Evolutionary conservation across 2,113 vertebrate genomes (phyloP).

Genomic region (Zosterops japonicus): DNA sequence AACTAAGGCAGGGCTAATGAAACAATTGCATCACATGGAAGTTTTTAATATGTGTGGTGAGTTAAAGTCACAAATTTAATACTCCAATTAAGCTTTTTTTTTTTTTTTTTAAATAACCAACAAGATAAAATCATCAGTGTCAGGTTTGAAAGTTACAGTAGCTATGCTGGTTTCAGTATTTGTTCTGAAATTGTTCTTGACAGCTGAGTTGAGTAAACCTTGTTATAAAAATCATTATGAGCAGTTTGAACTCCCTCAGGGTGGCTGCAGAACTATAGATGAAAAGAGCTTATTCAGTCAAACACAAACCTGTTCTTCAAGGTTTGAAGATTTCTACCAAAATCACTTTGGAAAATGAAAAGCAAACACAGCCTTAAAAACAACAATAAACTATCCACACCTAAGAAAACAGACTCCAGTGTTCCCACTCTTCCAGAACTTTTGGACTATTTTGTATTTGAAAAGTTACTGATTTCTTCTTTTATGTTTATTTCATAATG

Average conservation of each 20-base stretch:
- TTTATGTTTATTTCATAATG: background rate
- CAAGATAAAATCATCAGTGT: background rate
- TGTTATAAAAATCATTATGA: slow-evolving; percentile 7
- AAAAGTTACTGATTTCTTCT: background rate
- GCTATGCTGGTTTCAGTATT: background rate
- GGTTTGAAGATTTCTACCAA: background rate
- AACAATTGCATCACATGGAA: background rate
- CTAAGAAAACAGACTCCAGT: background rate
- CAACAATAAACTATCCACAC: background rate
- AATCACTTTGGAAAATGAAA: background rate
- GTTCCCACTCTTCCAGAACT: background rate
- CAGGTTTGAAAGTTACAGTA: background rate
- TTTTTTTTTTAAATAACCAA: background rate
- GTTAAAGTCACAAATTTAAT: background rate
- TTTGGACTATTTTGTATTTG: background rate
- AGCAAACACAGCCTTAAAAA: background rate
- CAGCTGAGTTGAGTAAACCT: background rate
- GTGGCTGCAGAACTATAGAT: background rate
- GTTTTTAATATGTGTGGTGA: background rate
- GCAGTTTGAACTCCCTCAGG: background rate
- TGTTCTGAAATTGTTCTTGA: slow-evolving; percentile 28
- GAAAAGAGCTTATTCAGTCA: background rate
- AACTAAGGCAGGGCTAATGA: background rate
- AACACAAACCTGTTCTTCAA: background rate
- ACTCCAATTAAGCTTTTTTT: background rate